Percentiles rank a stretch among this genome's conserved stretches.
phyloP scores from a whole-genome alignment of 2,888 invertebrate genomes.

The Fabriciana adippe region DNA sequence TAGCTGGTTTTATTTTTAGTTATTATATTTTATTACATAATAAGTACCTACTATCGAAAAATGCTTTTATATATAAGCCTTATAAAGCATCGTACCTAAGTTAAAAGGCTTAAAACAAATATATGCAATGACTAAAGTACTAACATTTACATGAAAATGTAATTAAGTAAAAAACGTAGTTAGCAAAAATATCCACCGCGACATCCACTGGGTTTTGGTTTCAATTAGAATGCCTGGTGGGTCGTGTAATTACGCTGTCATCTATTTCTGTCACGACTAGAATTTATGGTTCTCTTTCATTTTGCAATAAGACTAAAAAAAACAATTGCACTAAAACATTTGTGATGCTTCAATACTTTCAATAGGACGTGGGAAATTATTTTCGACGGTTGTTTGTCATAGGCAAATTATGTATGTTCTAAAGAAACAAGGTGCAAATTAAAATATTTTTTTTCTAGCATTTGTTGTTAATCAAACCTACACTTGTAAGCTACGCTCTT shows the following conservation, averaged over 20 bases:
- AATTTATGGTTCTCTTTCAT: slow-evolving; percentile 34
- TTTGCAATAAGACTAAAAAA: slow-evolving; percentile 24
- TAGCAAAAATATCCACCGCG: slow-evolving; percentile 27
- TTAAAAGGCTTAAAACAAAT: slow-evolving; percentile 2
- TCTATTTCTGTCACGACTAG: slow-evolving; percentile 39
- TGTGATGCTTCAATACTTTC: not conserved
- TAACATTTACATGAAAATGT: slow-evolving; percentile 25
- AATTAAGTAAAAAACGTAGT: slow-evolving; percentile 23
- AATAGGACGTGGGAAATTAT: not conserved
- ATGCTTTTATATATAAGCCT: no score
- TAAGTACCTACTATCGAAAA: no score
- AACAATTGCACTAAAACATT: slow-evolving; percentile 1
- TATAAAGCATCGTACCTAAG: not conserved
- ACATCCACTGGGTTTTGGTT: slow-evolving; percentile 32
- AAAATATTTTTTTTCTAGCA: no score
- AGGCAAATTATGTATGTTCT: no score
- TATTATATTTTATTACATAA: no score
- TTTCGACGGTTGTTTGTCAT: no score
- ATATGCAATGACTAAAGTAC: slow-evolving; percentile 11
- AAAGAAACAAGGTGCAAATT: no score
- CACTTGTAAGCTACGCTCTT: no score
- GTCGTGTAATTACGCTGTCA: slow-evolving; percentile 40
- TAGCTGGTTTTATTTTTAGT: no score
- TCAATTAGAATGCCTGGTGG: slow-evolving; percentile 40
- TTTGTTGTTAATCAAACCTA: no score